Evolutionary conservation across 2,797 vertebrate species (phyloP), one percentile per base, ranked within the genome.

Genomic region (Oophaga sylvatica): DNA sequence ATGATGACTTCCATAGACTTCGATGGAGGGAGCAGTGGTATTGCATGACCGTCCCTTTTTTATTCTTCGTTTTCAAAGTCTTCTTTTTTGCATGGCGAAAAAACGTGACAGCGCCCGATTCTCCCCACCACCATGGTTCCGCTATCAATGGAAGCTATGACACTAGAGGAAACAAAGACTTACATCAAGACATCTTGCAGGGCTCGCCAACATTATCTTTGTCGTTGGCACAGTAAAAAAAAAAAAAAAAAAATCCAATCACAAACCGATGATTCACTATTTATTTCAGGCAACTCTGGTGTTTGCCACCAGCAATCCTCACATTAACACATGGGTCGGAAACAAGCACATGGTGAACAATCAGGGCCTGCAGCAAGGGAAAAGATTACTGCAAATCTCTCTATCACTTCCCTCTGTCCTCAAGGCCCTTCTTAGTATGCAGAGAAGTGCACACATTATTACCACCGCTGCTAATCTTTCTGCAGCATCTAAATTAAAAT

Each of bases 401-500:
- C 15, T 20, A 31, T 22, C 16, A 59, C 57, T 75, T 63, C 53
- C 68, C 53, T 84, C 22, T 16, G 56, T 84, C 10, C 68, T 76
- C 68, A 41, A 73, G 68, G 56, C 29, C 68, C 82, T 71, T 2
- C 35, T 63, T 63, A 60, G 29, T 75, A 84, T 63, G 71, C 13
- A 29, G 3, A 45, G 19, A 29, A 26, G n/a, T 5, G 29, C 29
- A 62, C 9, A 53, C 59, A 12, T 84, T 62, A 84, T 60, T 84
- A n/a, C 19, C 20, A 76, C 0, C 45, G 10, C 35, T 12, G 7
- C 2, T 63, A 62, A 80, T 84, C 71, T 77, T 53, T 13, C 17
- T 16, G 4, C 4, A 13, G 17, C 35, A 84, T 84, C 83, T 77
- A 48, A 77, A 77, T 77, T 76, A 62, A 84, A 71, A 53, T 31